Conservation (phyloP, 2,888 invertebrate species). For the Euclidia mi region DNA sequence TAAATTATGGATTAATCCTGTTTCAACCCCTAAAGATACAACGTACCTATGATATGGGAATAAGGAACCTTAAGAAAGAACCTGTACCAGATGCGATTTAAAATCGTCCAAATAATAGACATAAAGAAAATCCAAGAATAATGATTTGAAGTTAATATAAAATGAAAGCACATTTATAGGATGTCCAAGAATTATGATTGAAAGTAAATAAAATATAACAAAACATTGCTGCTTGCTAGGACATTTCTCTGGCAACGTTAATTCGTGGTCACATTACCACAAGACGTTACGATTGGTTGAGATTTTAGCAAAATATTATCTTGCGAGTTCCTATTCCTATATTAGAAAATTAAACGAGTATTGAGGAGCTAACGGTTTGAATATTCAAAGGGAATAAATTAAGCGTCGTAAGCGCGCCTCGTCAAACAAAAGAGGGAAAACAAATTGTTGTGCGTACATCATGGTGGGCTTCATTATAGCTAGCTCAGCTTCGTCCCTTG, state of each 20-base stretch:
- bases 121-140: no score
- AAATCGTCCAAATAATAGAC: no score
- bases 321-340: conserved; percentile 79
- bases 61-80: no score
- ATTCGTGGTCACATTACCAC: conserved; percentile 59
- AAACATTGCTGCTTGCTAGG: not conserved
- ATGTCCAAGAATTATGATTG: no score
- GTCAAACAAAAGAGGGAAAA: conserved; percentile 66
- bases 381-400: conserved; percentile 88
- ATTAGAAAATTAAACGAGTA: conserved; percentile 86
- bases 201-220: no score
- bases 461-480: conserved; percentile 25
- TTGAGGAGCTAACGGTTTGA: conserved; percentile 83
- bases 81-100: no score
- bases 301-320: conserved; percentile 84
- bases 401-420: conserved; percentile 66
- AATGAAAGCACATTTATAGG: no score
- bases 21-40: no score
- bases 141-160: no score
- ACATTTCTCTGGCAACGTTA: conserved; percentile 1
- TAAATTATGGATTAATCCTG: no score
- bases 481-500: no score
- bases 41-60: no score
- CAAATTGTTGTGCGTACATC: conserved; percentile 69
- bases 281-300: conserved; percentile 70